phyloP scores from a whole-genome alignment of 2,888 invertebrate genomes.

The Nomada fabriciana region DNA sequence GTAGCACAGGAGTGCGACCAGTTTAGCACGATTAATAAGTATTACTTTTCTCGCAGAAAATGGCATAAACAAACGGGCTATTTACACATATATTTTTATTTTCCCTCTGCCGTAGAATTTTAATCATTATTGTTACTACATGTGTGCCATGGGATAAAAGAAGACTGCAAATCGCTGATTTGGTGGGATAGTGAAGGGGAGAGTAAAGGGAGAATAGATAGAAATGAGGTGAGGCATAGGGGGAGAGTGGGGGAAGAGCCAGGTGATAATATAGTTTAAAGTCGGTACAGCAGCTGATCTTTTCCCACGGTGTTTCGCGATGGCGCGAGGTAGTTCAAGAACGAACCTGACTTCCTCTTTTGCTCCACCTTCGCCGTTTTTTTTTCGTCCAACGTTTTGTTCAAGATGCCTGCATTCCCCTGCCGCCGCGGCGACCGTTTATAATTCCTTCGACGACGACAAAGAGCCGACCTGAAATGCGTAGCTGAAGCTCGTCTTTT shows the following conservation, averaged over 20 bases:
- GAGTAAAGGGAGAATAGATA: too few relatives aligned
- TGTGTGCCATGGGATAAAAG: too few relatives aligned
- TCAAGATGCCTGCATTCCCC: slow-evolving; percentile 12
- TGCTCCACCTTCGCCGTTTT: slow-evolving; percentile 14
- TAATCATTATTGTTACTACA: too few relatives aligned
- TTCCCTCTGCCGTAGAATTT: too few relatives aligned
- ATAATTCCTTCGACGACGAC: slow-evolving; percentile 31
- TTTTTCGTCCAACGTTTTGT: slow-evolving; percentile 14
- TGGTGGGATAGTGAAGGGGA: too few relatives aligned
- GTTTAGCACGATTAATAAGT: too few relatives aligned
- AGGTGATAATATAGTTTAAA: slow-evolving; percentile 37
- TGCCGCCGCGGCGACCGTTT: slow-evolving; percentile 11
- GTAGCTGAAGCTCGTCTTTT: neutral
- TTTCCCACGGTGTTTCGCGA: slow-evolving; percentile 54
- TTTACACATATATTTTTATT: too few relatives aligned
- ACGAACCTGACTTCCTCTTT: slow-evolving; percentile 44
- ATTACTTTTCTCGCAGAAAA: too few relatives aligned
- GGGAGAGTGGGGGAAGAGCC: neutral
- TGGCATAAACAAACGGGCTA: too few relatives aligned
- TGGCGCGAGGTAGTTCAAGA: slow-evolving; percentile 51
- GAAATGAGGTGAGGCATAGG: too few relatives aligned
- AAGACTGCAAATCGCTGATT: too few relatives aligned
- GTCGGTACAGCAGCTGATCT: slow-evolving; percentile 39
- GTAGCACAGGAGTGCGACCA: neutral
- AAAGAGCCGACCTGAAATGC: slow-evolving; percentile 23